These are phyloP conservation scores for Toxotes chatareus DNA, from an alignment of 2,113 vertebrate species.

Conservation along the genomic window DNA sequence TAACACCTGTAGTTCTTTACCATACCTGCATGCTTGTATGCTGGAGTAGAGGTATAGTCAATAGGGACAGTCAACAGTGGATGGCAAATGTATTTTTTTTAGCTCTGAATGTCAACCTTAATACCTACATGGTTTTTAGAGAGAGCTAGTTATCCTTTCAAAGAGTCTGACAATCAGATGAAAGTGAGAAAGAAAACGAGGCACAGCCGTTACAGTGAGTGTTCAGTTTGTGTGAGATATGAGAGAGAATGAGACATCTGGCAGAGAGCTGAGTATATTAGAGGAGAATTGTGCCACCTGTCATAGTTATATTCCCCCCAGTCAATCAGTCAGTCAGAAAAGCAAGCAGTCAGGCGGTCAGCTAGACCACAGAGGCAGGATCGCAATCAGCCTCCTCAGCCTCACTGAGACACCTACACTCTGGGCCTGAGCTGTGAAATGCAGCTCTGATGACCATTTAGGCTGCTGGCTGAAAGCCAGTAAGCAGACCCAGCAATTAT, in stretches of 20 bases:
- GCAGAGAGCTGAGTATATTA: constrained; percentile 40
- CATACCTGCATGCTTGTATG: background rate
- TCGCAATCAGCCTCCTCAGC: constrained; percentile 59
- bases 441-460: constrained; percentile 63
- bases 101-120: background rate
- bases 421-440: constrained; percentile 47
- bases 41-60: background rate
- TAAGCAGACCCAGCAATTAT: constrained; percentile 59
- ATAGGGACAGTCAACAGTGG: background rate
- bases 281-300: constrained; percentile 44
- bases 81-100: background rate
- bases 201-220: background rate
- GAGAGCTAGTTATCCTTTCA: constrained; percentile 31
- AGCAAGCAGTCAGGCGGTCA: constrained; percentile 26
- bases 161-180: constrained; percentile 27
- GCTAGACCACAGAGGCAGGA: constrained; percentile 34
- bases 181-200: constrained; percentile 25
- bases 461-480: constrained; percentile 62
- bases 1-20: background rate
- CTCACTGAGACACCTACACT: constrained; percentile 46
- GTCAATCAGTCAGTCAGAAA: constrained; percentile 33
- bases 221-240: constrained; percentile 22
- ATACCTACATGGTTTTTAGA: constrained; percentile 17
- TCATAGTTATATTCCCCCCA: constrained; percentile 27
- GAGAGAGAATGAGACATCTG: constrained; percentile 36